These are phyloP conservation scores for Pelvicachromis taeniatus DNA, from an alignment of 2,113 vertebrate species.

Conservation along the genomic window DNA sequence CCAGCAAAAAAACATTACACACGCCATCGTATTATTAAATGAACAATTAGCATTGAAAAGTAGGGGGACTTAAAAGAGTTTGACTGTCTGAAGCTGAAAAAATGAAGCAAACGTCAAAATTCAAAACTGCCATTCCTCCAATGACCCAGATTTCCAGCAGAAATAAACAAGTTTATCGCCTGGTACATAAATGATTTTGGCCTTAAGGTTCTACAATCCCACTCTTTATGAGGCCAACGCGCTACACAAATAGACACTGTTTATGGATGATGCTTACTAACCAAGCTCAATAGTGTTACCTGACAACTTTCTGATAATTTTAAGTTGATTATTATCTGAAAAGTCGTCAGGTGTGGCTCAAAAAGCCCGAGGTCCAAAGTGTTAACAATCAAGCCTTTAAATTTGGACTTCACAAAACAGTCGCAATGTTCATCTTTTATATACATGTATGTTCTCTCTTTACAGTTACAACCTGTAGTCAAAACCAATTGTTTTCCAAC, in stretches of 20 bases:
- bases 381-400: background rate
- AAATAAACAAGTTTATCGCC: background rate
- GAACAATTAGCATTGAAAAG: background rate
- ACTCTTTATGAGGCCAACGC: background rate
- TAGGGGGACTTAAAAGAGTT: background rate
- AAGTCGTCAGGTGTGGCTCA: background rate
- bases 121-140: background rate
- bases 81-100: background rate
- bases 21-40: background rate
- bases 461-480: background rate
- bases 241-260: background rate
- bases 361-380: background rate
- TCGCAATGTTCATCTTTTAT: background rate
- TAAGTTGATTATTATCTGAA: background rate
- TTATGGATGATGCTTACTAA: background rate
- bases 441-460: background rate
- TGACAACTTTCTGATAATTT: accelerated
- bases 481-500: accelerated
- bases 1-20: background rate
- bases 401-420: background rate
- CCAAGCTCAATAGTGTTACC: background rate
- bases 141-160: background rate
- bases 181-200: background rate
- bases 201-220: background rate
- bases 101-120: background rate